Conservation (phyloP, 35 echinoderm and acorn worm species). For the Holothuria glaberrima region DNA sequence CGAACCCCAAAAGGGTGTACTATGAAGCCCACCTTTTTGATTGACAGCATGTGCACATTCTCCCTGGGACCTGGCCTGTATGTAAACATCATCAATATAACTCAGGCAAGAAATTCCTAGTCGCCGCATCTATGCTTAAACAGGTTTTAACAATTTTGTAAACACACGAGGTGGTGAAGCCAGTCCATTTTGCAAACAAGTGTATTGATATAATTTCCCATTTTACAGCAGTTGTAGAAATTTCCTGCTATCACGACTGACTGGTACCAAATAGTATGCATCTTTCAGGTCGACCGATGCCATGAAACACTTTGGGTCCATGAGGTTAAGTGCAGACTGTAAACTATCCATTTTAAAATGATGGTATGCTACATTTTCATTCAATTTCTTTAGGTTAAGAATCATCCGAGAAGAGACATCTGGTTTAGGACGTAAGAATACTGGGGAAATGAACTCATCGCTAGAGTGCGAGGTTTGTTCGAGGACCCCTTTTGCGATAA, state of each 20-base stretch:
- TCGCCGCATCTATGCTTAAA: neutral
- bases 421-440: constrained; percentile 15
- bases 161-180: constrained; percentile 30
- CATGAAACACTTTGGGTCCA: constrained; percentile 48
- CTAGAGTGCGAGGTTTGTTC: neutral
- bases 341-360: constrained; percentile 52
- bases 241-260: neutral
- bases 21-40: constrained; percentile 21
- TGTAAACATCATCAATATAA: constrained; percentile 30
- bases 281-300: constrained; percentile 45
- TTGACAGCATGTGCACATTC: constrained; percentile 6
- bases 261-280: constrained; percentile 35
- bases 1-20: neutral
- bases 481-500: constrained; percentile 7
- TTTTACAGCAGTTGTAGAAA: neutral
- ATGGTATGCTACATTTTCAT: constrained; percentile 39
- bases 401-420: constrained; percentile 6
- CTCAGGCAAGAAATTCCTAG: neutral
- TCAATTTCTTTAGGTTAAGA: constrained; percentile 33
- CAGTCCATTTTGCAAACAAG: constrained; percentile 25
- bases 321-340: constrained; percentile 16
- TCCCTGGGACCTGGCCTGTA: neutral
- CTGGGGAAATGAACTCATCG: constrained; percentile 28
- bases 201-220: too few species aligned
- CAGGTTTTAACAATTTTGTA: constrained; percentile 51